Percentiles rank a stretch among this genome's conserved stretches.
Evolutionary conservation across 1,140 invertebrate species (phyloP).

Genomic region (Drosophila melanogaster): Release_6_plus_ISO1_MT NT_033779.5:5645501-5646000

Average conservation of each 20-base stretch:
- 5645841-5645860: slow-evolving; percentile 34
- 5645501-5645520: slow-evolving; percentile 82
- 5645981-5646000: slow-evolving; percentile 52
- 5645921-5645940: slow-evolving; percentile 17
- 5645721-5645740: slow-evolving; percentile 20
- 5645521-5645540: slow-evolving; percentile 74
- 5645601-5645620: slow-evolving; percentile 34
- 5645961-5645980: slow-evolving; percentile 28
- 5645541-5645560: slow-evolving; percentile 17
- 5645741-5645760: slow-evolving; percentile 39
- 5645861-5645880: slow-evolving; percentile 64
- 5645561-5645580: slow-evolving; percentile 34
- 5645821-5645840: slow-evolving; percentile 50
- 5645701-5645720: slow-evolving; percentile 30
- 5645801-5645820: slow-evolving; percentile 42
- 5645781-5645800: slow-evolving; percentile 5
- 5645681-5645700: slow-evolving; percentile 32
- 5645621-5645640: slow-evolving; percentile 65
- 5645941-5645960: slow-evolving; percentile 34
- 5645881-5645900: slow-evolving; percentile 68
- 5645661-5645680: slow-evolving; percentile 72
- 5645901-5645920: slow-evolving; percentile 59
- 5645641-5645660: slow-evolving; percentile 54
- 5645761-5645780: slow-evolving; percentile 44
- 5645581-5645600: slow-evolving; percentile 12